These are phyloP conservation scores for Tyrophagus putrescentiae DNA, from an alignment of 1,140 invertebrate species.

Conservation along the genomic window DNA sequence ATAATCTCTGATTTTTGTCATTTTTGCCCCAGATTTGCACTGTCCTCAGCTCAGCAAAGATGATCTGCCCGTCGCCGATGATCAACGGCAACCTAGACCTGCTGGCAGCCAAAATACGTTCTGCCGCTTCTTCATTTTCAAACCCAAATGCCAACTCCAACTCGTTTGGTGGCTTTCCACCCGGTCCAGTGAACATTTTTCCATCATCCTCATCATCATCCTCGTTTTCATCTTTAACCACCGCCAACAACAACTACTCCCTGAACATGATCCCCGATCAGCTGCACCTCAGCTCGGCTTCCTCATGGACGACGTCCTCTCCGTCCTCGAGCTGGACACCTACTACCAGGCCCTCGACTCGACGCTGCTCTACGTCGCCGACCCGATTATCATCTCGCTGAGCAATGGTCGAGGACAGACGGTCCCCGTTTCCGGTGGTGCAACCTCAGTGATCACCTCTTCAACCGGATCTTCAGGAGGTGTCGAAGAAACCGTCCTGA, in stretches of 20 bases:
- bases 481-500: constrained; percentile 39
- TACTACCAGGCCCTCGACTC: constrained; percentile 61
- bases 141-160: background rate
- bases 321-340: constrained; percentile 70
- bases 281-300: constrained; percentile 55
- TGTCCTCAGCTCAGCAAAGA: constrained; percentile 70
- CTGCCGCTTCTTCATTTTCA: too few relatives aligned
- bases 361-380: constrained; percentile 70
- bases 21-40: constrained; percentile 41
- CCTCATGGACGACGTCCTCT: constrained; percentile 84
- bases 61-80: constrained; percentile 85
- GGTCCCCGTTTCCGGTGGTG: background rate
- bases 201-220: background rate
- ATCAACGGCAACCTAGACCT: constrained; percentile 33
- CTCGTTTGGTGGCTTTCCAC: background rate
- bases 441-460: constrained; percentile 31
- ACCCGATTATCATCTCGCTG: constrained; percentile 61
- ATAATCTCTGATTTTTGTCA: background rate
- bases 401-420: constrained; percentile 9
- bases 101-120: background rate
- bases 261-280: constrained; percentile 26
- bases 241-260: background rate
- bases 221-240: background rate
- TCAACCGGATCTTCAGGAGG: constrained; percentile 52
- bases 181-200: background rate